Base-by-base conservation (phyloP, 2,113 vertebrate genomes). In the Ibidorhyncha struthersii region DNA sequence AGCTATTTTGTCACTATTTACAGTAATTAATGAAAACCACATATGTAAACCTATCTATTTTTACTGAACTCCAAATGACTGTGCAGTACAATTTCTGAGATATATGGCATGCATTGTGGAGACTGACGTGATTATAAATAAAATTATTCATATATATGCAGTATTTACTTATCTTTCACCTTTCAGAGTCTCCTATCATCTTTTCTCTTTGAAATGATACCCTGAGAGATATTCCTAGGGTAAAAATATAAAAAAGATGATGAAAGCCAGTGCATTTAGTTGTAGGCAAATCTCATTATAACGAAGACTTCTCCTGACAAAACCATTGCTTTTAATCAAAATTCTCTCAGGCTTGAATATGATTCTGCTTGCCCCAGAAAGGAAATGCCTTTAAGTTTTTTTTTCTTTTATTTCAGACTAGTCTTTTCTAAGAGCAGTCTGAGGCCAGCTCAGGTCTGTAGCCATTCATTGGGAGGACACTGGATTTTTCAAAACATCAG, bases 301-400 rank as follows among this genome's bases (percentile, higher is more conserved):
- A 95, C 74, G 47, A 91, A 87, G 43, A 47, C 6, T 91, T 72
- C 21, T 90, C 32, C 25, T 69, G 62, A 94, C 15, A 77, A 90
- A 77, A 82, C 86, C 29, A 47, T 40, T 76, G 14, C 12, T 82
- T 96, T 95, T 79, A 84, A 89, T 79, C 32, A 74, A 74, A 40
- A 82, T 96, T 92, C 79, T 95, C 93, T 77, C 20, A 77, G 94
- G 62, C 91, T 88, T 92, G 93, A 95, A 92, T 96, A 62, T 66
- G 34, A 87, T 94, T 92, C 23, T 78, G 3, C 18, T 30, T 72
- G 49, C 49, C 23, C 23, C 25, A 95, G 62, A 83, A 80, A 83
- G 22, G 53, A 92, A 82, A 81, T 7, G 10, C 7, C 15, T 72
- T 77, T 43, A 66, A 45, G 41, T 53, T 59, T 88, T 4, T 59